phyloP scores from a whole-genome alignment of 1,140 invertebrate species.

The Aleiodes sp. region DNA sequence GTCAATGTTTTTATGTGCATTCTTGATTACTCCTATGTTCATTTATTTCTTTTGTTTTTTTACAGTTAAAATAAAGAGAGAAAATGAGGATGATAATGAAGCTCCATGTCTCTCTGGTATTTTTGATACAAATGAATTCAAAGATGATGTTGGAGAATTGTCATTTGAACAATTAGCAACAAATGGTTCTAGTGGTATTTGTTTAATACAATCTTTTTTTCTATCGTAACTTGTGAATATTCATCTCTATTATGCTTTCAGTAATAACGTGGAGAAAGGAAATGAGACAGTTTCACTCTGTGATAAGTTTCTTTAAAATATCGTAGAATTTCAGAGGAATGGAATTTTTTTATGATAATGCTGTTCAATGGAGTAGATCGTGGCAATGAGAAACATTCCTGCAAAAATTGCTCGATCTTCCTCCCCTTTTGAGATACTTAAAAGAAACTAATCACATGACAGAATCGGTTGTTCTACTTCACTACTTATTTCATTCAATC shows the following conservation, averaged over 20 bases:
- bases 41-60: neutral
- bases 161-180: neutral
- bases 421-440: too few species aligned
- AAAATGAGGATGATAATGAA: neutral
- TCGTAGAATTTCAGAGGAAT: too few species aligned
- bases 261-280: too few species aligned
- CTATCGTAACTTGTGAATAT: neutral
- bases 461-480: neutral
- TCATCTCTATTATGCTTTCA: too few species aligned
- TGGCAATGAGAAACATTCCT: too few species aligned
- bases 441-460: neutral
- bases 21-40: neutral
- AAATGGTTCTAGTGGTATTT: neutral
- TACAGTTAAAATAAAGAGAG: constrained; percentile 19
- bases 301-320: too few species aligned
- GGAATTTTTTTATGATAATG: too few species aligned
- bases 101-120: neutral
- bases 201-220: neutral
- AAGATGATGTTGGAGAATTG: constrained; percentile 1
- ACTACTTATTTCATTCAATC: neutral
- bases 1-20: neutral
- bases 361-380: too few species aligned
- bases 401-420: neutral
- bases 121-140: constrained; percentile 3
- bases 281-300: too few species aligned